phyloP scores from a whole-genome alignment of 2,888 invertebrate genomes.

The Amphimallon solstitiale region DNA sequence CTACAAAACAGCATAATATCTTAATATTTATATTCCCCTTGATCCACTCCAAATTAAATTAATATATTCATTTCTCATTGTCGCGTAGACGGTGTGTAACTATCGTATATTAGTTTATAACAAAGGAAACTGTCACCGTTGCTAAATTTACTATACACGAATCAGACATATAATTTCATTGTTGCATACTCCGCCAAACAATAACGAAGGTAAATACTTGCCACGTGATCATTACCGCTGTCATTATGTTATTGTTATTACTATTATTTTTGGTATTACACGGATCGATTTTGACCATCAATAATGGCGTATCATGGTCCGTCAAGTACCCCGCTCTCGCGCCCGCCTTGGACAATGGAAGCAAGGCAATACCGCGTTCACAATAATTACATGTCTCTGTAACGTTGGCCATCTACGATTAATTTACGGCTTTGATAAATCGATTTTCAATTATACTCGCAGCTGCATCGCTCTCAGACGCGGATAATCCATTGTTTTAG shows the following conservation, averaged over 20 bases:
- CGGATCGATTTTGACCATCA: slow-evolving; percentile 11
- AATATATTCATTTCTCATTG: too few relatives aligned
- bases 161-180: slow-evolving; percentile 5
- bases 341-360: neutral
- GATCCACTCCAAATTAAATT: too few relatives aligned
- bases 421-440: slow-evolving; percentile 14
- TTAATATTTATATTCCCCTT: too few relatives aligned
- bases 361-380: neutral
- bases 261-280: slow-evolving; percentile 8
- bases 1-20: too few relatives aligned
- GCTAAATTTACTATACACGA: neutral
- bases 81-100: too few relatives aligned
- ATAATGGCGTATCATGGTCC: neutral
- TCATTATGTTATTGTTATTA: slow-evolving; percentile 1
- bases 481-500: neutral
- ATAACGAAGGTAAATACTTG: slow-evolving; percentile 6
- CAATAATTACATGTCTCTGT: slow-evolving; percentile 7
- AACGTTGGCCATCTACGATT: slow-evolving; percentile 3
- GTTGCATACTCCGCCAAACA: neutral
- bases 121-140: neutral
- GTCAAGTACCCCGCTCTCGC: neutral
- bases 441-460: slow-evolving; percentile 15
- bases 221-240: neutral
- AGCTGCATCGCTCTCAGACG: neutral
- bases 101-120: slow-evolving; percentile 5